phyloP scores from a whole-genome alignment of 2,797 vertebrate genomes.

The Mastacembelus armatus region DNA sequence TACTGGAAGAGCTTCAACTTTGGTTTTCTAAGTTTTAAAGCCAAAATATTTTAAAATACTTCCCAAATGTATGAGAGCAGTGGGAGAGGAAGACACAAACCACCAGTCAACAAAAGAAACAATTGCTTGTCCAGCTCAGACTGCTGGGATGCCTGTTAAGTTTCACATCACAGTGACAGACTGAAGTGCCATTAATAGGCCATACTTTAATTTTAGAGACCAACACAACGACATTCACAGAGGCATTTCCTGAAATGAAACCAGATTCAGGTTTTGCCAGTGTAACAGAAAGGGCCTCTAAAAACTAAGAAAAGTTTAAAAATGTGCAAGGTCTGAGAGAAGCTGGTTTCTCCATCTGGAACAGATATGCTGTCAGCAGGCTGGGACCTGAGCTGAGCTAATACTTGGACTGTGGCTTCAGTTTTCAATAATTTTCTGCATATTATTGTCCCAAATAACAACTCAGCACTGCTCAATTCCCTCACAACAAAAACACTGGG shows the following conservation, averaged over 20 bases:
- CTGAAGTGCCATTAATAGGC: slow-evolving; percentile 2
- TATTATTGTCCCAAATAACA: slow-evolving; percentile 26
- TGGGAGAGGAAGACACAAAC: slow-evolving; percentile 23
- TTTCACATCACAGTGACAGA: neutral
- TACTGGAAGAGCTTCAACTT: slow-evolving; percentile 20
- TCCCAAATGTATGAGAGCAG: slow-evolving; percentile 16
- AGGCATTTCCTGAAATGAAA: slow-evolving; percentile 27
- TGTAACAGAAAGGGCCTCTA: slow-evolving; percentile 11
- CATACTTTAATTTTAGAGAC: slow-evolving; percentile 3
- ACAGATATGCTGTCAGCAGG: slow-evolving; percentile 49
- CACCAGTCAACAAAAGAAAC: slow-evolving; percentile 13
- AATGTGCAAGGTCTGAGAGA: slow-evolving; percentile 48
- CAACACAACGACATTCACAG: slow-evolving; percentile 5
- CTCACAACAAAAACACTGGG: slow-evolving; percentile 15
- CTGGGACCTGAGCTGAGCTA: slow-evolving; percentile 38
- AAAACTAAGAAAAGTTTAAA: slow-evolving; percentile 35
- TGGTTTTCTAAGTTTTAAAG: slow-evolving; percentile 13
- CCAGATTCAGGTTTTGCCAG: slow-evolving; percentile 7
- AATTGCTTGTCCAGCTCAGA: slow-evolving; percentile 1
- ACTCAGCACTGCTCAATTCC: slow-evolving; percentile 17
- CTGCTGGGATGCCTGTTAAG: neutral
- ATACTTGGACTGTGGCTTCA: slow-evolving; percentile 47
- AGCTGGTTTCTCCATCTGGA: slow-evolving; percentile 71
- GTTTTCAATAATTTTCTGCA: slow-evolving; percentile 53
- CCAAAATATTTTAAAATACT: slow-evolving; percentile 31